Conservation (phyloP, 2,113 vertebrate species). For the Tachuris rubrigastra region DNA sequence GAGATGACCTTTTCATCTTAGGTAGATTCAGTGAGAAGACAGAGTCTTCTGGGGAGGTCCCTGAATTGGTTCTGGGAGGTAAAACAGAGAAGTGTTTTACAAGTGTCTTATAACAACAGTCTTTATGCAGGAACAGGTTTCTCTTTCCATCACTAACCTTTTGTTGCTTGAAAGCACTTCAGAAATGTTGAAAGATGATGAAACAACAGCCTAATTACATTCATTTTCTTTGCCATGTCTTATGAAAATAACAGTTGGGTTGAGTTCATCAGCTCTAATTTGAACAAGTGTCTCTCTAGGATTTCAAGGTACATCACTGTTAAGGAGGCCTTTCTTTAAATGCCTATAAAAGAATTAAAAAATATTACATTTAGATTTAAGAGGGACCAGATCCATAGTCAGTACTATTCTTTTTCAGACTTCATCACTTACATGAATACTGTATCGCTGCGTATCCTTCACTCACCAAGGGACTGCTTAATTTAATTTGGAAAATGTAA, state of each 20-base stretch:
- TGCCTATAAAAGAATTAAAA: not conserved
- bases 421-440: not conserved
- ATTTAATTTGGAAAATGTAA: not conserved
- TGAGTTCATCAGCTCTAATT: not conserved
- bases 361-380: not conserved
- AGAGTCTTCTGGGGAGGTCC: not conserved
- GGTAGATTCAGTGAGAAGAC: not conserved
- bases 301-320: not conserved
- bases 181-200: not conserved
- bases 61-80: not conserved
- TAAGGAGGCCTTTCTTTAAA: not conserved
- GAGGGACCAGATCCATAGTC: not conserved
- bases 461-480: not conserved
- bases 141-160: not conserved
- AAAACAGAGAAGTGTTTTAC: not conserved
- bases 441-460: fast-evolving
- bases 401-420: not conserved
- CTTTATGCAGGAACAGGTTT: not conserved
- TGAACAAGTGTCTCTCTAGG: not conserved
- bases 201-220: not conserved
- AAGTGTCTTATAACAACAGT: not conserved
- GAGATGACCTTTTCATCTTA: not conserved
- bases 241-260: not conserved
- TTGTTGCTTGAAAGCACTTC: not conserved
- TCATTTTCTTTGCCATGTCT: not conserved